Evolutionary conservation across 2,888 invertebrate genomes (phyloP).

Genomic region (Apotomis betuletana): DNA sequence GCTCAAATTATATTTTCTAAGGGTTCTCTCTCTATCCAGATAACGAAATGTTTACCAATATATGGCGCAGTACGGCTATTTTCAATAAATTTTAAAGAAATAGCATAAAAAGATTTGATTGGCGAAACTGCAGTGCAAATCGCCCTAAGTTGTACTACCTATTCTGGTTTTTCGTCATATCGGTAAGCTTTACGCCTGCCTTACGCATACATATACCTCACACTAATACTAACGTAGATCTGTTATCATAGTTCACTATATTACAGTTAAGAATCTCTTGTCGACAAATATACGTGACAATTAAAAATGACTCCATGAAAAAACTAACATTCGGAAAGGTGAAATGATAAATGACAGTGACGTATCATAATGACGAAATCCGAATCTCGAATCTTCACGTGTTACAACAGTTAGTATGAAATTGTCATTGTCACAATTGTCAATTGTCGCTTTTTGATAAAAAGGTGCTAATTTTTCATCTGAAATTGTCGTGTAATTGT

Average conservation of each 20-base stretch:
- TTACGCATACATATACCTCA: slow-evolving; percentile 61
- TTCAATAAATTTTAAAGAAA: too few species aligned
- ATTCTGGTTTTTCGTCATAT: slow-evolving; percentile 46
- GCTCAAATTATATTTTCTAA: too few species aligned
- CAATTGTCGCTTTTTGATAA: neutral
- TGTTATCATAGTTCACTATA: slow-evolving; percentile 15
- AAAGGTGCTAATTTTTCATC: neutral
- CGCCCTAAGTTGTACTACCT: neutral
- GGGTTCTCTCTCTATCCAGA: too few species aligned
- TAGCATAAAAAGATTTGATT: too few species aligned
- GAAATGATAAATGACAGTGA: too few species aligned
- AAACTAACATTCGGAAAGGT: neutral
- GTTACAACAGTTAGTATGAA: neutral
- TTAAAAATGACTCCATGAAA: neutral
- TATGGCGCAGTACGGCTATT: too few species aligned
- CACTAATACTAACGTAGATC: slow-evolving; percentile 43
- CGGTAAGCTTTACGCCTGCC: slow-evolving; percentile 59
- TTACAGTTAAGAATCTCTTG: neutral
- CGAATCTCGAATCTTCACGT: too few species aligned
- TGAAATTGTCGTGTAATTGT: slow-evolving; percentile 4
- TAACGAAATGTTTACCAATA: too few species aligned
- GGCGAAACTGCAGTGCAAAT: neutral
- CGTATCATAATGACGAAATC: too few species aligned
- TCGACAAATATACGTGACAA: neutral
- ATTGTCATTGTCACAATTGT: neutral